These are phyloP conservation scores for Pteropus alecto DNA, from an alignment of 2,113 vertebrate species.

Conservation along the genomic window DNA sequence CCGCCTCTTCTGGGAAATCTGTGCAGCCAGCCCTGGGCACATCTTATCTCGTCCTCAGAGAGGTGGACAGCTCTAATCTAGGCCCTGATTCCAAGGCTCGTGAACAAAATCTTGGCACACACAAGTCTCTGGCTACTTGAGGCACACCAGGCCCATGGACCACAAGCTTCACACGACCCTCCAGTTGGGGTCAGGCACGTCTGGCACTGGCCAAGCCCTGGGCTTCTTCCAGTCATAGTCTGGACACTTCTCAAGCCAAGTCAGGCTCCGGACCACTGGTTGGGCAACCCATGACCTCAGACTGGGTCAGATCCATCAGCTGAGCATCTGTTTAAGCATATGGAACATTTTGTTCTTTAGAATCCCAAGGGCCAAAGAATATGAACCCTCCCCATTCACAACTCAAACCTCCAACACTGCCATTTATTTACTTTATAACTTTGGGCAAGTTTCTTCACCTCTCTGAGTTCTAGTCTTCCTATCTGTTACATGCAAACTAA, in stretches of 20 bases:
- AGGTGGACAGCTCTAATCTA: neutral
- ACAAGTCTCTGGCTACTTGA: neutral
- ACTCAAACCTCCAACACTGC: neutral
- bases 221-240: neutral
- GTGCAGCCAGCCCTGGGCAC: neutral
- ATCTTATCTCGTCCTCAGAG: neutral
- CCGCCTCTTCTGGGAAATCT: slow-evolving; percentile 47
- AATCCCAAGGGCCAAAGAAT: neutral
- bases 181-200: neutral
- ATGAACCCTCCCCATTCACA: neutral
- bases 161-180: slow-evolving; percentile 32
- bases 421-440: neutral
- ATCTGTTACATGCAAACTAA: neutral
- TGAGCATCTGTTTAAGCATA: neutral
- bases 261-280: slow-evolving; percentile 20
- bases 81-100: neutral
- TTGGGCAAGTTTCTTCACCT: neutral
- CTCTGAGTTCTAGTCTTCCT: neutral
- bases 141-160: neutral
- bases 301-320: slow-evolving; percentile 34
- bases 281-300: slow-evolving; percentile 54
- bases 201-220: slow-evolving; percentile 7
- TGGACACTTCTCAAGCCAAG: slow-evolving; percentile 41
- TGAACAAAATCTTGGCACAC: neutral
- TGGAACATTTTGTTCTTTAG: slow-evolving; percentile 43